phyloP scores from a whole-genome alignment of 2,113 vertebrate genomes.

The Thunnus thynnus region DNA sequence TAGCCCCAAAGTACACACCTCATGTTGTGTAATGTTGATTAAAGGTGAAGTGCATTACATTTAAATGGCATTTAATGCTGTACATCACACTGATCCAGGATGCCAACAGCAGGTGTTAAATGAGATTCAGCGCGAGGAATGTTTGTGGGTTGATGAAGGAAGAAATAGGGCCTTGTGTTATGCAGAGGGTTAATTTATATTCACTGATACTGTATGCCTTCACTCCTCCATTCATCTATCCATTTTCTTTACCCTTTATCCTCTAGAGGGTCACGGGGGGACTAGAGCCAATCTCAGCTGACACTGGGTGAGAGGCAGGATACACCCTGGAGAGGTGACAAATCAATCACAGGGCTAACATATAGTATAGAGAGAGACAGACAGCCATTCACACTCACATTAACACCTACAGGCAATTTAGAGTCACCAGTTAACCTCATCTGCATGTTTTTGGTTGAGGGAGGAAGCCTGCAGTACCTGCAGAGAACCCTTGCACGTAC shows the following conservation, averaged over 20 bases:
- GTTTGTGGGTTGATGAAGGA: constrained; percentile 48
- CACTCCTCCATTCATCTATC: not conserved
- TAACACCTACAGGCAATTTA: no score
- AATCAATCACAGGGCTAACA: no score
- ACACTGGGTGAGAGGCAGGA: not conserved
- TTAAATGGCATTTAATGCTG: constrained; percentile 59
- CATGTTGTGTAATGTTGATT: constrained; percentile 40
- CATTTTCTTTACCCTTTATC: not conserved
- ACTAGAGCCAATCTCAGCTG: not conserved
- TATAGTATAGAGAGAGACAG: no score
- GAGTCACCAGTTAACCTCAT: no score
- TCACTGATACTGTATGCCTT: constrained; percentile 41
- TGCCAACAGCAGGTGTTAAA: constrained; percentile 75
- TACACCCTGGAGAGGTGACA: not conserved
- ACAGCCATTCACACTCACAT: no score
- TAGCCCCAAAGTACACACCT: constrained; percentile 6
- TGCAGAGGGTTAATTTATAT: constrained; percentile 63
- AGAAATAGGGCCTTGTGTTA: constrained; percentile 36
- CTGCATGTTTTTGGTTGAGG: no score
- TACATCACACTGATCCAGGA: constrained; percentile 53
- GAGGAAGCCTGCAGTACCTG: not conserved
- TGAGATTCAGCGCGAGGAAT: constrained; percentile 75
- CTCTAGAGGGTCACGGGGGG: not conserved
- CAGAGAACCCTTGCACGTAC: no score
- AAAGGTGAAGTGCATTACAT: constrained; percentile 38